Evolutionary conservation across 2,797 vertebrate species (phyloP).

Genomic region (Muscicapa striata): DNA sequence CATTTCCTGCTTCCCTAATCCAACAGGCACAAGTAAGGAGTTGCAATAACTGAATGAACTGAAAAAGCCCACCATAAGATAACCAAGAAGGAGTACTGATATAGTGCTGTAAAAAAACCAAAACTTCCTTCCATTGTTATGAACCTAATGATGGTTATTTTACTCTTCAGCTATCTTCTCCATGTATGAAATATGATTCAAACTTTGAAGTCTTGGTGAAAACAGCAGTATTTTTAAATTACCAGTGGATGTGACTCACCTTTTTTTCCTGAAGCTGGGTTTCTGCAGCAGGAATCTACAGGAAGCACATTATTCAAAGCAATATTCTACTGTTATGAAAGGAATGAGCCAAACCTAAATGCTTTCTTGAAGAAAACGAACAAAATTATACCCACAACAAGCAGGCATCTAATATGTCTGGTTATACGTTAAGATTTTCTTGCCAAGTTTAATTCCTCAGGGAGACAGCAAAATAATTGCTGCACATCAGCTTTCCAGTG

Average conservation of each 20-base stretch:
- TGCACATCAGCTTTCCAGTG: slow-evolving; percentile 23
- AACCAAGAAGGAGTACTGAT: not conserved
- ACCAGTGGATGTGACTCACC: not conserved
- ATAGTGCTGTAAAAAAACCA: not conserved
- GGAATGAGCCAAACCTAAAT: not conserved
- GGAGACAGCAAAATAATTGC: slow-evolving; percentile 44
- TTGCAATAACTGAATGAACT: not conserved
- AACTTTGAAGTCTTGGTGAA: not conserved
- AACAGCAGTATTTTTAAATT: not conserved
- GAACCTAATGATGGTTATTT: not conserved
- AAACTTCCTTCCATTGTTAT: not conserved
- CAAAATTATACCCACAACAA: not conserved
- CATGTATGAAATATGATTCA: not conserved
- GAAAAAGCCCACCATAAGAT: not conserved
- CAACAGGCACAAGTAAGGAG: not conserved
- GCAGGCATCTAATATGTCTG: not conserved
- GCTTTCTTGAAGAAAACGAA: not conserved
- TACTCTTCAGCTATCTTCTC: not conserved
- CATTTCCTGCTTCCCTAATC: not conserved
- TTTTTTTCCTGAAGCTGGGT: not conserved
- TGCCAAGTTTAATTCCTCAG: slow-evolving; percentile 14
- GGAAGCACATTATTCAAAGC: not conserved
- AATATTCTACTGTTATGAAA: not conserved
- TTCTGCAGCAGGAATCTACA: not conserved
- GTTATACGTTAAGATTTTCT: slow-evolving; percentile 35